Evolutionary conservation across 2,113 vertebrate genomes (phyloP).

Genomic region (Python bivittatus): DNA sequence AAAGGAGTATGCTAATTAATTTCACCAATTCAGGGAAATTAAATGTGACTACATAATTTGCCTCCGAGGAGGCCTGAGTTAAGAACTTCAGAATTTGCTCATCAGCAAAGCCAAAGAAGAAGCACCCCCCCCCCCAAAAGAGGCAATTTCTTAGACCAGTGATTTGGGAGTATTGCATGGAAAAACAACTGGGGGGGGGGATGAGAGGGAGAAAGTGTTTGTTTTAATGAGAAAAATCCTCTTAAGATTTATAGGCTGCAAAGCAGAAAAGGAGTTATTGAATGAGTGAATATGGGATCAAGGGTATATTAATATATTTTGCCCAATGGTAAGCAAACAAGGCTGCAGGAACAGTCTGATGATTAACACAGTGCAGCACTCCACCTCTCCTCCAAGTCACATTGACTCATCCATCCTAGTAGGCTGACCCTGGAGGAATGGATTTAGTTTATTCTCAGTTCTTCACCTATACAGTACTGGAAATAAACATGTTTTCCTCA

Average conservation of each 20-base stretch:
- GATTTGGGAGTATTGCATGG: conserved; percentile 1
- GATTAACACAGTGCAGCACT: not conserved
- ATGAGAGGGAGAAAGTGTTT: not conserved
- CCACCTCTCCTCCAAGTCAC: not conserved
- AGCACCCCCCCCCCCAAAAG: not conserved
- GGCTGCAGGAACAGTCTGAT: not conserved
- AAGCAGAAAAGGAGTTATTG: not conserved
- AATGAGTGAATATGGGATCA: not conserved
- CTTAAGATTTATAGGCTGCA: conserved; percentile 5
- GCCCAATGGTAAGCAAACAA: not conserved
- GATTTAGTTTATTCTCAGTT: not conserved
- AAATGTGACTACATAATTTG: conserved; percentile 21
- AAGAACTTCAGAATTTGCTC: conserved; percentile 18
- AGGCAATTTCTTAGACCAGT: conserved; percentile 30
- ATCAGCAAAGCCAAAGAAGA: conserved; percentile 9
- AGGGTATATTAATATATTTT: conserved; percentile 11
- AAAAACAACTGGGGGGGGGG: not conserved
- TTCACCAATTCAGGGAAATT: not conserved
- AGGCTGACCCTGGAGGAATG: not conserved
- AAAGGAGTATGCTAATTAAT: conserved; percentile 10
- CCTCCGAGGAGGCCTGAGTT: conserved; percentile 14
- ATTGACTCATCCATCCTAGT: not conserved
- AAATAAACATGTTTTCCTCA: not conserved
- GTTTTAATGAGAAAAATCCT: not conserved
- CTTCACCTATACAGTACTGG: not conserved